Percentiles rank a stretch among this genome's conserved stretches.
Evolutionary conservation across 2,113 vertebrate genomes (phyloP).

Genomic region (Neotragus moschatus): DNA sequence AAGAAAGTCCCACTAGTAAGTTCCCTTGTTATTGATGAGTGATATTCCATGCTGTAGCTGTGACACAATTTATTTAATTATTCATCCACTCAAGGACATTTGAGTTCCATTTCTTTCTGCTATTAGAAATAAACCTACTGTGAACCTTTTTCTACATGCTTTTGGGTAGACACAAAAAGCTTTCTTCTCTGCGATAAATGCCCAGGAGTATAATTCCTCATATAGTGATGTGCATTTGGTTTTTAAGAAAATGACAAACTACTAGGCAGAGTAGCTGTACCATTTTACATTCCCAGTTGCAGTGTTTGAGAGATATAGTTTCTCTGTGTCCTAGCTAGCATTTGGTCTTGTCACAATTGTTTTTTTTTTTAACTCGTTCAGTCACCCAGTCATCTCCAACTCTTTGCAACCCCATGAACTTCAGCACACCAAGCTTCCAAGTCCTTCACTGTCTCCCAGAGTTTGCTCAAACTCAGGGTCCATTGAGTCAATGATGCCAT

Average conservation of each 20-base stretch:
- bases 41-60: neutral
- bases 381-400: neutral
- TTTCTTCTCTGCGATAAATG: neutral
- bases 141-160: neutral
- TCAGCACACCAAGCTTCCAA: fast-evolving
- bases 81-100: neutral
- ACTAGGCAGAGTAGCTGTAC: neutral
- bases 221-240: neutral
- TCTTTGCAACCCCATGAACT: neutral
- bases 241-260: neutral
- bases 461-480: neutral
- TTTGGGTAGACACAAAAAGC: neutral
- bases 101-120: neutral
- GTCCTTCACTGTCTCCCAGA: neutral
- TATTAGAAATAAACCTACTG: neutral
- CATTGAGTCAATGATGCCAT: neutral
- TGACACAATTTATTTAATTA: neutral
- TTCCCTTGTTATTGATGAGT: neutral
- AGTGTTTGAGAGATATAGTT: neutral
- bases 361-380: neutral
- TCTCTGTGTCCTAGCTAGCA: neutral
- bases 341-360: neutral
- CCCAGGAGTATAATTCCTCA: neutral
- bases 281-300: neutral
- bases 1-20: neutral